These are phyloP conservation scores for Patella depressa DNA, from an alignment of 2,888 invertebrate species.

Conservation along the genomic window DNA sequence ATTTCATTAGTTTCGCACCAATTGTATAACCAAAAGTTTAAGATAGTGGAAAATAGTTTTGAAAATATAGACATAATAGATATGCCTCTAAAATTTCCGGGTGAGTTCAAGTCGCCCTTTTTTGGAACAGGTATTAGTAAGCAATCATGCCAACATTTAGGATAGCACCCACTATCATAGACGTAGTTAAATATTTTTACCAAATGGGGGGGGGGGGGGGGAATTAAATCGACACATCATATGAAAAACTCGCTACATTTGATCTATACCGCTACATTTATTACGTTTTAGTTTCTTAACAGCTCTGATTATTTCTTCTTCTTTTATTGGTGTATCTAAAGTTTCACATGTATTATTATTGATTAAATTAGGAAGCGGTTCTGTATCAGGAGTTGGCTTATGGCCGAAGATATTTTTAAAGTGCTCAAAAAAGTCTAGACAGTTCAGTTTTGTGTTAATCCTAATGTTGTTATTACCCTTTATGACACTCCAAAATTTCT, in stretches of 20 bases:
- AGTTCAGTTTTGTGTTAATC: not conserved
- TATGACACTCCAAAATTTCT: conserved; percentile 1
- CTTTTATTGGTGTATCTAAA: not conserved
- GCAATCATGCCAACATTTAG: not conserved
- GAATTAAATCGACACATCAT: not conserved
- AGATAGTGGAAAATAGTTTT: not conserved
- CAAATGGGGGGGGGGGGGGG: not conserved
- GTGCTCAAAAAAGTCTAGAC: not conserved
- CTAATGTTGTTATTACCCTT: not conserved
- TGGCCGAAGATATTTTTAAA: not conserved
- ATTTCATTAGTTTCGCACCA: not conserved
- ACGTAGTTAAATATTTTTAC: not conserved
- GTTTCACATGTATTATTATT: not conserved
- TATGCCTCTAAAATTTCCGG: conserved; percentile 1
- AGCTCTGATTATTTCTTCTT: not conserved
- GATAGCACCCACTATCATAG: not conserved
- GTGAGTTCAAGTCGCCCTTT: not conserved
- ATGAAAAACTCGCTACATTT: conserved; percentile 8
- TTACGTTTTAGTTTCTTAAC: not conserved
- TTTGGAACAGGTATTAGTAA: not conserved
- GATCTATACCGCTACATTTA: not conserved
- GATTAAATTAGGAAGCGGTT: not conserved
- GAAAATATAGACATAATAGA: conserved; percentile 6
- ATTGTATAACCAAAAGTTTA: not conserved
- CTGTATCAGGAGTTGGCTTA: not conserved